A percentile compares a stretch with the other conserved stretches of the same genome.
Evolutionary conservation across 2,797 vertebrate species (phyloP).

Genomic region (Oophaga sylvatica): DNA sequence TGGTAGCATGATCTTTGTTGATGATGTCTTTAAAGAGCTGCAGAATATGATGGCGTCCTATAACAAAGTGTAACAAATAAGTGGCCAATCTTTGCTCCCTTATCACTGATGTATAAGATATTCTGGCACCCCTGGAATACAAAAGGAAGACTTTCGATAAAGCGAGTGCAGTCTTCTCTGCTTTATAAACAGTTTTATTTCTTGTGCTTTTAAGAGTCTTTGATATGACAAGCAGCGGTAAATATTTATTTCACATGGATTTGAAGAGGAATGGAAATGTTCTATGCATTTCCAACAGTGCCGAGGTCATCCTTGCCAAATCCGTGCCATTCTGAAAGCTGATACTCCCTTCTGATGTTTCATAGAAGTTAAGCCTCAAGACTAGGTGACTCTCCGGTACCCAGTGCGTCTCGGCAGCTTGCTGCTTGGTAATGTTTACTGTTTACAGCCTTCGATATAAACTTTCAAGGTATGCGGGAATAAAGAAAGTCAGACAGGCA

Average conservation of each 20-base stretch:
- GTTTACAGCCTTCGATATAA: constrained; percentile 32
- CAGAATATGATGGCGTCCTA: no score
- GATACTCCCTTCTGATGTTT: not conserved
- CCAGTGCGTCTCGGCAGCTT: not conserved
- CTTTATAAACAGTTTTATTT: not conserved
- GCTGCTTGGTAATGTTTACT: constrained; percentile 23
- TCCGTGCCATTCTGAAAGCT: not conserved
- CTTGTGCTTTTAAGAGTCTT: not conserved
- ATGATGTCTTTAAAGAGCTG: no score
- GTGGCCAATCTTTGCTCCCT: no score
- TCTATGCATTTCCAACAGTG: not conserved
- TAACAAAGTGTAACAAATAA: no score
- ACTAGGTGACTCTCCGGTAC: constrained; percentile 16
- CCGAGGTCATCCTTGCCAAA: constrained; percentile 21
- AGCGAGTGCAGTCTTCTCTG: not conserved
- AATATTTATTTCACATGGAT: not conserved
- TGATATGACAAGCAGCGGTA: not conserved
- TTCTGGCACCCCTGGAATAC: not conserved
- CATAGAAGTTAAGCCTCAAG: constrained; percentile 18
- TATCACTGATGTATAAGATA: no score
- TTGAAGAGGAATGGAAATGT: not conserved
- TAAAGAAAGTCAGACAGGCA: constrained; percentile 45
- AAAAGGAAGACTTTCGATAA: not conserved
- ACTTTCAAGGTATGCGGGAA: constrained; percentile 8
- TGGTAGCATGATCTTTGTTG: no score